Base-by-base conservation (phyloP, 2,797 vertebrate genomes). In the Hydrocynus forskahlii region DNA sequence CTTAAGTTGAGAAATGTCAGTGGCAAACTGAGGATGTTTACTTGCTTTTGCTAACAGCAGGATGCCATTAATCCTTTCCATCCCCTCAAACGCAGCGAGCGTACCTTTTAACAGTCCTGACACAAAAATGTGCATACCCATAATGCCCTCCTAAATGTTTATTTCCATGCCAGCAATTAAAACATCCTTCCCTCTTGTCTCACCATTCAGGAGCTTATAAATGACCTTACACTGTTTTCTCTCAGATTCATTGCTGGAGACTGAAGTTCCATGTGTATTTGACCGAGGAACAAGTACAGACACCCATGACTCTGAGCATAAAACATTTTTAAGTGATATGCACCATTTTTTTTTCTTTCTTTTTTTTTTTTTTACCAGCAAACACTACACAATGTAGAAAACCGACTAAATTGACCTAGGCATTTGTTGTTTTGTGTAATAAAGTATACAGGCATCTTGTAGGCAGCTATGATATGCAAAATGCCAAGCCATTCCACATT, bases 81-180 rank as follows among this genome's bases (percentile, higher is more conserved):
- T 6, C 54, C 19, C 59, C 55, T 54, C 67, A 83, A 80, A 85
- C 72, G 40, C 35, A 81, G 75, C 67, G 63, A 82, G 77, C 35
- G 60, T 52, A 82, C 81, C 84, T 85, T 85, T 84, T 78, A 85
- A 85, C 74, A 78, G 77, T 72, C 70, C 68, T 76, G 77, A 76
- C 80, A 80, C 67, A 57, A 21, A 76, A 80, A 87, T 13, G 45
- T 64, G 76, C 8, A 1, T 29, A 67, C 71, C 70, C 38, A 54
- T 86, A 83, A 85, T 83, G 57, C 69, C 23, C 75, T 83, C 64
- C 78, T 71, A 85, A 86, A 85, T 85, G 76, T 85, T 85, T 81
- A 77, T 78, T 80, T 80, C 66, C 60, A 71, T 38, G 54, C 64
- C 19, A 66, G 80, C 74, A 78, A 80, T 84, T 80, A 84, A 85